Percentiles rank a stretch among this genome's conserved stretches.
Evolutionary conservation across 2,797 vertebrate species (phyloP).

Genomic region (Mycteria americana): DNA sequence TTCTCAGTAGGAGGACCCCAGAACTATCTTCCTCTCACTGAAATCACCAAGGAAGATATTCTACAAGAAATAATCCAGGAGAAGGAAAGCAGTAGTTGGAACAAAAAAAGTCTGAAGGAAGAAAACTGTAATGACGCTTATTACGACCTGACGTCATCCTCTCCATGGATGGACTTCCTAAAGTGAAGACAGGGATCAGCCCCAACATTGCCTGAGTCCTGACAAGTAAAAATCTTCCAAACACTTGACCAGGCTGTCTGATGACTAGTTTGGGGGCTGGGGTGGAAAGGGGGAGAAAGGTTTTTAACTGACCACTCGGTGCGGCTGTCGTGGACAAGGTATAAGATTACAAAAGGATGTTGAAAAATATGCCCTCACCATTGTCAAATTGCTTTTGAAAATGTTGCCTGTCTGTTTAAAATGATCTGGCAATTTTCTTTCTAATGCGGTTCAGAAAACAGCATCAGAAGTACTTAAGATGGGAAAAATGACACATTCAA

Average conservation of each 20-base stretch:
- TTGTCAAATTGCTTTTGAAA: neutral
- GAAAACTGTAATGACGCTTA: neutral
- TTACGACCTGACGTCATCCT: neutral
- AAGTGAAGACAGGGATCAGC: neutral
- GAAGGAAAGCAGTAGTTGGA: neutral
- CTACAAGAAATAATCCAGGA: neutral
- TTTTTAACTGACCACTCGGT: neutral
- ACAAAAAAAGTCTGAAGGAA: neutral
- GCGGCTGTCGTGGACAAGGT: neutral
- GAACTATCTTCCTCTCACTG: neutral
- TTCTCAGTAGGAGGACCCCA: neutral
- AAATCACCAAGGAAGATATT: neutral
- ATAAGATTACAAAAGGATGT: neutral
- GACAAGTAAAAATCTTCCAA: neutral
- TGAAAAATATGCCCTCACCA: neutral
- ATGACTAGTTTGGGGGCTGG: neutral
- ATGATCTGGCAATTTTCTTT: neutral
- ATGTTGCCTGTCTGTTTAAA: neutral
- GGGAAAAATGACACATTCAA: neutral
- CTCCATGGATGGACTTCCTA: neutral
- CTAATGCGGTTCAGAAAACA: neutral
- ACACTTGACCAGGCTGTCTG: neutral
- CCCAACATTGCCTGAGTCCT: neutral
- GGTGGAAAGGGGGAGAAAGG: neutral
- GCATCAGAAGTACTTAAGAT: neutral